phyloP scores from a whole-genome alignment of 2,888 invertebrate genomes.

The Pristionchus exspectatus region DNA sequence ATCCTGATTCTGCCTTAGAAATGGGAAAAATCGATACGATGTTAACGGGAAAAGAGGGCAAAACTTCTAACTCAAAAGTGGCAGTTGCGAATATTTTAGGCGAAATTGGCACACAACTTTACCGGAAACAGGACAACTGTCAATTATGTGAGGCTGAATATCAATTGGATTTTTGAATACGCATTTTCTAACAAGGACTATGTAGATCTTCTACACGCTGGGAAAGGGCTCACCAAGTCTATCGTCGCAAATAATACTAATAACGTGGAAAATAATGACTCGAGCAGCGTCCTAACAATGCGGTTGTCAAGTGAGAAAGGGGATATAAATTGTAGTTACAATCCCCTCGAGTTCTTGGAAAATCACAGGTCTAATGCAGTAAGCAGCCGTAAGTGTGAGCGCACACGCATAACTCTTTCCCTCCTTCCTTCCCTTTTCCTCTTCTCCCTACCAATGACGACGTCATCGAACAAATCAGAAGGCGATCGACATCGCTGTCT shows the following conservation, averaged over 20 bases:
- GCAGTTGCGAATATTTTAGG: neutral
- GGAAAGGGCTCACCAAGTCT: too few species aligned
- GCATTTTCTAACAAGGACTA: too few species aligned
- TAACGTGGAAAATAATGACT: too few species aligned
- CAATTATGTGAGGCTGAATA: neutral
- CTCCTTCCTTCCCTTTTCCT: neutral
- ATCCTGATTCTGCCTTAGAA: neutral
- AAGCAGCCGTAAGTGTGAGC: neutral
- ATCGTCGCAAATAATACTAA: too few species aligned
- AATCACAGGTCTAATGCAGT: neutral
- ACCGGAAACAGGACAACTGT: neutral
- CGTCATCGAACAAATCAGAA: neutral
- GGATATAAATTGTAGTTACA: neutral
- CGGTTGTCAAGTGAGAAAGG: too few species aligned
- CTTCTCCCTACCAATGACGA: neutral
- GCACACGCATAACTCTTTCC: slow-evolving; percentile 1
- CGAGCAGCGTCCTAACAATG: too few species aligned
- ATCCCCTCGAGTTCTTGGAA: neutral
- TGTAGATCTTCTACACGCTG: too few species aligned
- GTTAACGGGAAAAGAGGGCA: neutral
- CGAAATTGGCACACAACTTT: neutral
- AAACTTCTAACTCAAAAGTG: slow-evolving; percentile 1
- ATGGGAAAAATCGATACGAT: neutral
- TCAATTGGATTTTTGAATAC: neutral
- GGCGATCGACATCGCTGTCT: neutral